Evolutionary conservation across 2,888 invertebrate genomes (phyloP).

Genomic region (Orthosia incerta): DNA sequence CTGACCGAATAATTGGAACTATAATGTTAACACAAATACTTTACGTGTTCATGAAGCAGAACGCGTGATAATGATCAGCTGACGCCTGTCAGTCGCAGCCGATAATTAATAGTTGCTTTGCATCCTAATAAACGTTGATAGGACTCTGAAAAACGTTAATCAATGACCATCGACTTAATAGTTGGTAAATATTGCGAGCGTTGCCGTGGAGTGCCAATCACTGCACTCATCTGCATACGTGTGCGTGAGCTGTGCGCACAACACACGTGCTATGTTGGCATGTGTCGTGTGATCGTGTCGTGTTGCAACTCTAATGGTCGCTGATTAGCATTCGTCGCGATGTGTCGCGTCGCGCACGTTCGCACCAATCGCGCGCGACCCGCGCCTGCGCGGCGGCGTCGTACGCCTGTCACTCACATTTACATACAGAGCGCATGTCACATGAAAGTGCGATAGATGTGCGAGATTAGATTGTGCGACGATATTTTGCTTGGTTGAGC

Average conservation of each 20-base stretch:
- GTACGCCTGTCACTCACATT: constrained; percentile 10
- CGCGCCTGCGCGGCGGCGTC: constrained; percentile 18
- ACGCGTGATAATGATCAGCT: constrained; percentile 29
- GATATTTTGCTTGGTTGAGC: background rate
- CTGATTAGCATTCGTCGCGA: constrained; percentile 59
- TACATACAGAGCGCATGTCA: constrained; percentile 42
- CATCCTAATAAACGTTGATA: constrained; percentile 16
- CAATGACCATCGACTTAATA: constrained; percentile 10
- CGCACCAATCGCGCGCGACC: constrained; percentile 58
- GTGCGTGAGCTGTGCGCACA: background rate
- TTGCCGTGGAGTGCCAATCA: constrained; percentile 4
- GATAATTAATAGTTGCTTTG: constrained; percentile 26
- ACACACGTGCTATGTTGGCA: background rate
- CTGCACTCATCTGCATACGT: background rate
- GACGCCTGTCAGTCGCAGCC: constrained; percentile 27
- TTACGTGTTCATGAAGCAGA: constrained; percentile 15
- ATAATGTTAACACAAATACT: constrained; percentile 40
- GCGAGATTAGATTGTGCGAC: background rate
- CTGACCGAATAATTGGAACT: constrained; percentile 47
- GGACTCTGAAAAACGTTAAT: constrained; percentile 1
- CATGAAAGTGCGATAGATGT: background rate
- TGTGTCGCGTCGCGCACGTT: constrained; percentile 34
- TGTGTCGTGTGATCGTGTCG: background rate
- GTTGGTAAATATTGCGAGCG: constrained; percentile 22
- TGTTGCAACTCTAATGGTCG: constrained; percentile 51